Evolutionary conservation across 2,113 vertebrate species (phyloP).

Genomic region (Charadrius vociferus): DNA sequence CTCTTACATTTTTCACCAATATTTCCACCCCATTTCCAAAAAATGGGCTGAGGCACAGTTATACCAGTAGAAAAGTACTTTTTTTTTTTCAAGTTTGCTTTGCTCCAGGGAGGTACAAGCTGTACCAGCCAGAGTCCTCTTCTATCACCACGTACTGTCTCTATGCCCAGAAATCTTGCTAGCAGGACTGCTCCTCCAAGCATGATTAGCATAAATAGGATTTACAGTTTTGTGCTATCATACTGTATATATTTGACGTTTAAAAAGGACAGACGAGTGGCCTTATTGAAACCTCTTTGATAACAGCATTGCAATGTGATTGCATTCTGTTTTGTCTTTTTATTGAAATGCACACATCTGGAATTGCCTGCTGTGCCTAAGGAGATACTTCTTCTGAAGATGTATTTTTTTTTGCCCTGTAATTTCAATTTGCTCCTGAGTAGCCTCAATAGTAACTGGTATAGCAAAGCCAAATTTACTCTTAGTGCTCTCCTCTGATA

Average conservation of each 20-base stretch:
- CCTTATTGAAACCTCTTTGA: background rate
- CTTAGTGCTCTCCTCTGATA: background rate
- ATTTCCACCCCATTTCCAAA: background rate
- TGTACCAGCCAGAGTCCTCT: conserved; percentile 5
- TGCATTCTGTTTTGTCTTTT: background rate
- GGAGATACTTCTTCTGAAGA: background rate
- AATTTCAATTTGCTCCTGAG: background rate
- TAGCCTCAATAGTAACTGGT: background rate
- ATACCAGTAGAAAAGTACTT: background rate
- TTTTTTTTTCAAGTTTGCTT: background rate
- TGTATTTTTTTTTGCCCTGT: background rate
- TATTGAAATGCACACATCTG: background rate
- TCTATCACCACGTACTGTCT: background rate
- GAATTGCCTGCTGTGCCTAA: background rate
- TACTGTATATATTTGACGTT: background rate
- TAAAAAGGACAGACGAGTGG: background rate
- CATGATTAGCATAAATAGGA: background rate
- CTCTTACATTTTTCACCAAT: background rate
- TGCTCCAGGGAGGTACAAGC: background rate
- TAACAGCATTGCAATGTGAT: background rate
- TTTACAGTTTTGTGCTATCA: background rate
- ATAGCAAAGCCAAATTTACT: background rate
- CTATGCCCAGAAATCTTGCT: background rate
- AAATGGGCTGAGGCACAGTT: background rate
- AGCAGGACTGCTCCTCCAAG: background rate